A percentile compares a stretch with the other conserved stretches of the same genome.
Conservation (phyloP, 2,888 invertebrate species). For the Eucera pruinosa region DNA sequence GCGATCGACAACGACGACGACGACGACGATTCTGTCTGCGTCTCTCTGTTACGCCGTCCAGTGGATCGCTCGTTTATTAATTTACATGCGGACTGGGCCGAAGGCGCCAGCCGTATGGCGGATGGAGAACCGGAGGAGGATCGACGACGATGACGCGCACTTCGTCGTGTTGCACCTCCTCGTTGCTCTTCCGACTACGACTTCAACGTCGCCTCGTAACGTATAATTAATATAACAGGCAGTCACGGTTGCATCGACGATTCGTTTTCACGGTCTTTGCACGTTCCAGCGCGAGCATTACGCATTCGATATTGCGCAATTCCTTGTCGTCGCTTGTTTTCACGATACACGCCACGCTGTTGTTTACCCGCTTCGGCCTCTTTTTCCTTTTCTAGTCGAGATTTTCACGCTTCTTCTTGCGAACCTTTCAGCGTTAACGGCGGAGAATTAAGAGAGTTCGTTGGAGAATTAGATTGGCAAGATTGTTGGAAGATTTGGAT, state of each 20-base stretch:
- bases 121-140: conserved; percentile 4
- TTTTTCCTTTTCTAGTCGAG: too few relatives aligned
- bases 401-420: too few relatives aligned
- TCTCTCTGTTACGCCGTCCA: background rate
- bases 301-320: conserved; percentile 43
- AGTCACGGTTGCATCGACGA: conserved; percentile 6
- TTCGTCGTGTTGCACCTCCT: conserved; percentile 20
- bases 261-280: conserved; percentile 44
- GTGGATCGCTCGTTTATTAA: conserved; percentile 59
- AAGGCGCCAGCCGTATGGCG: conserved; percentile 44
- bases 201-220: background rate
- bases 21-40: conserved; percentile 12
- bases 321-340: conserved; percentile 17
- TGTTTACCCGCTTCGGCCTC: conserved; percentile 17
- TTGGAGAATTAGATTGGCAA: too few relatives aligned
- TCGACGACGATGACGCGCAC: conserved; percentile 25
- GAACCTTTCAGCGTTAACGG: too few relatives aligned
- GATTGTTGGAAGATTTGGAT: too few relatives aligned
- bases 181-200: conserved; percentile 22
- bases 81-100: conserved; percentile 50
- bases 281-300: conserved; percentile 32
- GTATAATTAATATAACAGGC: conserved; percentile 45
- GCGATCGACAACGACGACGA: too few relatives aligned
- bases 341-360: background rate
- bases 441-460: too few relatives aligned